Evolutionary conservation across 2,113 vertebrate genomes (phyloP).

Genomic region (Apteryx owenii): DNA sequence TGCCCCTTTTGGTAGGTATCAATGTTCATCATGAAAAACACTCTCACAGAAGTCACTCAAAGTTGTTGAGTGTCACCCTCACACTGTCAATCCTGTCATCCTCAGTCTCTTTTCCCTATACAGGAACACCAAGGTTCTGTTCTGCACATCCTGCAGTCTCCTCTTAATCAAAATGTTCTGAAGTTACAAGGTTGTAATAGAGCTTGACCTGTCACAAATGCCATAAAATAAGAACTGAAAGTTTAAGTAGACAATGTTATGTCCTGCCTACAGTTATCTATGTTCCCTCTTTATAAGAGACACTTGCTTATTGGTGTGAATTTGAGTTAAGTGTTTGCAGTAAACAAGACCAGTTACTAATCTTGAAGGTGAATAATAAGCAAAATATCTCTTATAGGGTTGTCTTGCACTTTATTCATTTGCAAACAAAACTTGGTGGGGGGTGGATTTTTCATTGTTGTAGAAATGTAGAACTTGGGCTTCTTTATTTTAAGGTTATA

Average conservation of each 20-base stretch:
- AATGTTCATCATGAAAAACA: not conserved
- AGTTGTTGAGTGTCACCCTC: not conserved
- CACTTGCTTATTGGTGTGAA: not conserved
- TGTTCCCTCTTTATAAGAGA: no score
- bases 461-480: not conserved
- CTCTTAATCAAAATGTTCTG: not conserved
- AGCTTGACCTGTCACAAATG: not conserved
- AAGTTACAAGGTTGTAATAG: not conserved
- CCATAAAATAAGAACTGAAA: not conserved
- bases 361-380: not conserved
- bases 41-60: not conserved
- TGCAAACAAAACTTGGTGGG: not conserved
- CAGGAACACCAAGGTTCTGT: rapidly evolving
- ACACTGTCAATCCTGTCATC: rapidly evolving
- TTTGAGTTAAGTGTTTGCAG: not conserved
- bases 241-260: not conserved
- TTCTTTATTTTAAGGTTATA: not conserved
- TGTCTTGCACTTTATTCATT: not conserved
- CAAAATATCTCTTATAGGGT: not conserved
- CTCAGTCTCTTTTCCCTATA: not conserved
- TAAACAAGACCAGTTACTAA: not conserved
- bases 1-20: not conserved
- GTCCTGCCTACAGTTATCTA: no score
- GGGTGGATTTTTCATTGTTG: not conserved
- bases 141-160: not conserved